These are phyloP conservation scores for Orchestia grillus DNA, from an alignment of 1,140 invertebrate genomes.

Conservation along the genomic window DNA sequence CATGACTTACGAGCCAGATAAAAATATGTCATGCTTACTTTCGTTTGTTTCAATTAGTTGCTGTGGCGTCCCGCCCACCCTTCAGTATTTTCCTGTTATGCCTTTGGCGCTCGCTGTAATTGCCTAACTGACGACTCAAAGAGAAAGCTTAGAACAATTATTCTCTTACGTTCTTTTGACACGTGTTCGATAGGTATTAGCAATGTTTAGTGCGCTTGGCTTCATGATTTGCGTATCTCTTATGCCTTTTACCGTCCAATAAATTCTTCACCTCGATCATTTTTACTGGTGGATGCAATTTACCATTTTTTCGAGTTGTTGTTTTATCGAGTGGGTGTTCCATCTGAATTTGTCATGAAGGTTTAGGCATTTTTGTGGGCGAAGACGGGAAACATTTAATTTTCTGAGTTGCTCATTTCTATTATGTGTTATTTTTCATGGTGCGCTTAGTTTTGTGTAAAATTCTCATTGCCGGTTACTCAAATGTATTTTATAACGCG, in stretches of 20 bases:
- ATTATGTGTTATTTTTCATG: not conserved
- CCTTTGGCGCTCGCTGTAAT: not conserved
- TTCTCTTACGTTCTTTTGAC: not conserved
- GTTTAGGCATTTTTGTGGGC: not conserved
- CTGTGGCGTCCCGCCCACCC: not conserved
- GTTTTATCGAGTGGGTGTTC: not conserved
- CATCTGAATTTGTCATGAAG: not conserved
- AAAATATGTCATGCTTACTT: not conserved
- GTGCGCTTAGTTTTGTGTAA: no score
- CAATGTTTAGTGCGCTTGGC: not conserved
- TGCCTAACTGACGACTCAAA: not conserved
- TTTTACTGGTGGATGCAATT: not conserved
- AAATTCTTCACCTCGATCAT: not conserved
- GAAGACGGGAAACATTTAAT: not conserved
- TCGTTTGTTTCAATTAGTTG: conserved; percentile 24
- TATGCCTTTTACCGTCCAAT: not conserved
- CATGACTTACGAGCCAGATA: not conserved
- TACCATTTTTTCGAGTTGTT: not conserved
- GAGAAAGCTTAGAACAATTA: conserved; percentile 9
- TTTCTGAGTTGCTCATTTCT: not conserved
- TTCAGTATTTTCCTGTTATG: not conserved
- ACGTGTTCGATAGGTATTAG: not conserved
- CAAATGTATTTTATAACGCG: not conserved
- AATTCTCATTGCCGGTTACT: not conserved
- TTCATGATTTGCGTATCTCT: not conserved